Percentiles rank a stretch among this genome's conserved stretches.
These are phyloP conservation scores for Anhinga rufa DNA, from an alignment of 2,113 vertebrate genomes.

Conservation along the genomic window DNA sequence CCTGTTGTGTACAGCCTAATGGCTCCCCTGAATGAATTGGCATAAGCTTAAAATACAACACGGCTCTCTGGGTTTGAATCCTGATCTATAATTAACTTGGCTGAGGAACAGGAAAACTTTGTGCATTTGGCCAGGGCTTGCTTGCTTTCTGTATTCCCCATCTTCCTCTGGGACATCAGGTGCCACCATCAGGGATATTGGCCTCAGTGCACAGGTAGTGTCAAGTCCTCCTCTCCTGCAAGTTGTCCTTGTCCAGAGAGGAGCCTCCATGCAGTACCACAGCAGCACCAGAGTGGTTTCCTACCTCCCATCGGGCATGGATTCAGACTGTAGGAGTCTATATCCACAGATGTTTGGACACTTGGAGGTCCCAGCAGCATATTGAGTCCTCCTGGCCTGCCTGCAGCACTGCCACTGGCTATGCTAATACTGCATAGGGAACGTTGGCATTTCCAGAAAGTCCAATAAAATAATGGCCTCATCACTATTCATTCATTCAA, in stretches of 20 bases:
- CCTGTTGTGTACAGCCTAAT: neutral
- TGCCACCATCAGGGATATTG: neutral
- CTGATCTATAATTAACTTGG: neutral
- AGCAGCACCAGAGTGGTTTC: neutral
- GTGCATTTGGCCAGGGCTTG: neutral
- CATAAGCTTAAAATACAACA: neutral
- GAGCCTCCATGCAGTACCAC: neutral
- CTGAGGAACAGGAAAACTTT: constrained; percentile 1
- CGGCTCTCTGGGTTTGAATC: neutral
- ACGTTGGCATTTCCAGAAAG: neutral
- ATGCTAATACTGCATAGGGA: neutral
- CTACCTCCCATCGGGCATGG: neutral
- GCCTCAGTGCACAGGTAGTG: neutral
- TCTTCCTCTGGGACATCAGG: neutral
- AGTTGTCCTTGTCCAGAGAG: neutral
- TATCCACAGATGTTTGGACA: neutral
- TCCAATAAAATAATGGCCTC: neutral
- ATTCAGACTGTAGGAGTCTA: neutral
- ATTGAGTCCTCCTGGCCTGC: neutral
- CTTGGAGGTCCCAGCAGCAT: neutral
- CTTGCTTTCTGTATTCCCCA: neutral
- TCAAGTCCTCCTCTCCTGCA: neutral
- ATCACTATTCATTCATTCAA: neutral
- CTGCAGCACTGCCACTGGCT: neutral
- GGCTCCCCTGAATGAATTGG: neutral